phyloP scores from a whole-genome alignment of 2,113 vertebrate genomes.

The Paramisgurnus dabryanus region DNA sequence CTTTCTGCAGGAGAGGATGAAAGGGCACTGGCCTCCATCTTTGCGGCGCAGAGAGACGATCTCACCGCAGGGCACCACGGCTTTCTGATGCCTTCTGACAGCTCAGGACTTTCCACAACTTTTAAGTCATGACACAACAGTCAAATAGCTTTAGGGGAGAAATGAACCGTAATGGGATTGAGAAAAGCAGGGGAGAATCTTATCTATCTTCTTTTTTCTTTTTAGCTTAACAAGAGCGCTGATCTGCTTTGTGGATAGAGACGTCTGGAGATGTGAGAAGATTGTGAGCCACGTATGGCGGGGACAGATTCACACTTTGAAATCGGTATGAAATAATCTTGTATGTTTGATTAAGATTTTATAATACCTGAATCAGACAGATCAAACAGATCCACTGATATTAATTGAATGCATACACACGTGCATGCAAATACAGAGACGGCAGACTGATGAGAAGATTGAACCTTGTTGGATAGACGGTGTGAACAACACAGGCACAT shows the following conservation, averaged over 20 bases:
- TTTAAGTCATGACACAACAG: conserved; percentile 55
- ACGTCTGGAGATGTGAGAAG: conserved; percentile 42
- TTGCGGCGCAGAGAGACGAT: conserved; percentile 40
- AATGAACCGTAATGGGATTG: conserved; percentile 46
- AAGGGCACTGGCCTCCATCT: conserved; percentile 55
- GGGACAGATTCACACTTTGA: conserved; percentile 25
- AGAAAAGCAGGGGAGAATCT: conserved; percentile 5
- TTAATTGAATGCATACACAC: conserved; percentile 18
- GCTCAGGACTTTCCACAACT: conserved; percentile 61
- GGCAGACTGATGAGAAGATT: conserved; percentile 15
- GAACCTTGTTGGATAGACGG: conserved; percentile 44
- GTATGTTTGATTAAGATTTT: conserved; percentile 41
- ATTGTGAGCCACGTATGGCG: background rate
- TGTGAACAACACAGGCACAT: conserved; percentile 50
- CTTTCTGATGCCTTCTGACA: conserved; percentile 58
- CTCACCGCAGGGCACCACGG: conserved; percentile 50
- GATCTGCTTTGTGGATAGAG: conserved; percentile 44
- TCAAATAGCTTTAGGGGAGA: conserved; percentile 54
- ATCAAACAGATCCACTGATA: conserved; percentile 8
- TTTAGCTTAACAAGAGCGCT: conserved; percentile 42
- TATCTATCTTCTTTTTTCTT: conserved; percentile 17
- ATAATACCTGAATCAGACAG: background rate
- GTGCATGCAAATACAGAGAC: conserved; percentile 18
- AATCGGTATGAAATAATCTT: conserved; percentile 39
- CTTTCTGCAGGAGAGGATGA: conserved; percentile 53